Percentiles rank a stretch among this genome's conserved stretches.
phyloP scores from a whole-genome alignment of 1,140 invertebrate genomes.

The Danaus plexippus region DNA sequence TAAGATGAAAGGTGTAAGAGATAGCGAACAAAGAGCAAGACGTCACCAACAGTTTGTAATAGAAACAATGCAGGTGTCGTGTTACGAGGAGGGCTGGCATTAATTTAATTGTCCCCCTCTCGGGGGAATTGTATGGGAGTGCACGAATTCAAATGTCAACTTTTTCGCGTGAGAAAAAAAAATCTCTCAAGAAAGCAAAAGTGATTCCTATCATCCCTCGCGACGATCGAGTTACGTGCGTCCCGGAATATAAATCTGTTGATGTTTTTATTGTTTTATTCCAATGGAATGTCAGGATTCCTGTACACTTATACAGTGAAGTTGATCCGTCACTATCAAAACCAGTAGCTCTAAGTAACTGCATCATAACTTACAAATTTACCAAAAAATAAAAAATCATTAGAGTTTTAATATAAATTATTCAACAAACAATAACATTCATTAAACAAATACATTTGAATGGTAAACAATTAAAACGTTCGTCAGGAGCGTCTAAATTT shows the following conservation, averaged over 20 bases:
- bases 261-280: conserved; percentile 10
- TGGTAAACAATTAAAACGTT: conserved; percentile 1
- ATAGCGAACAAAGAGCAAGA: conserved; percentile 22
- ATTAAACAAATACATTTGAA: too few relatives aligned
- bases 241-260: conserved; percentile 50
- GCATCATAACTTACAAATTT: not conserved
- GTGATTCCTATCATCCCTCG: conserved; percentile 60
- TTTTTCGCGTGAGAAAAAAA: conserved; percentile 70
- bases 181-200: conserved; percentile 33
- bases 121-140: conserved; percentile 63
- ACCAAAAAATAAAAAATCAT: not conserved
- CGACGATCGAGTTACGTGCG: conserved; percentile 53
- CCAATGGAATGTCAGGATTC: too few relatives aligned
- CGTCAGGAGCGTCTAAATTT: conserved; percentile 12
- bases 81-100: conserved; percentile 67
- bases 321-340: too few relatives aligned
- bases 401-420: too few relatives aligned
- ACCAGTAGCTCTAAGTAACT: too few relatives aligned
- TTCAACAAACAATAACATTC: too few relatives aligned
- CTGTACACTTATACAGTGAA: too few relatives aligned
- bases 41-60: conserved; percentile 24
- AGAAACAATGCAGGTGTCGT: conserved; percentile 65
- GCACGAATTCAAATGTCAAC: conserved; percentile 58
- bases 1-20: conserved; percentile 14
- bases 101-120: conserved; percentile 72